Evolutionary conservation across 2,888 invertebrate species (phyloP).

Genomic region (Neria commutata): DNA sequence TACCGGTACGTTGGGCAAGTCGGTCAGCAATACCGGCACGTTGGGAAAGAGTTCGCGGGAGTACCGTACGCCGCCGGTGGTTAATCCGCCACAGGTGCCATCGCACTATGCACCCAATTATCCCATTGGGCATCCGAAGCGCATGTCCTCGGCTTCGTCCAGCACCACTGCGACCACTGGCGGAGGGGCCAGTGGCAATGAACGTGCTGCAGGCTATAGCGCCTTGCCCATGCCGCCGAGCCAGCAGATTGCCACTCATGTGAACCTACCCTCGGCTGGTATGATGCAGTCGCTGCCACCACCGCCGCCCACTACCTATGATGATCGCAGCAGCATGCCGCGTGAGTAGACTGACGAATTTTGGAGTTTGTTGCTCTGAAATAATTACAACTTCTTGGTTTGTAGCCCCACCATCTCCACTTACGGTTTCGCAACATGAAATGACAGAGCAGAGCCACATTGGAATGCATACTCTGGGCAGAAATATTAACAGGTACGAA

Average conservation of each 20-base stretch:
- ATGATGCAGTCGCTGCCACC: constrained; percentile 88
- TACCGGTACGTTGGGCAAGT: constrained; percentile 62
- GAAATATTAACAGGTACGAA: constrained; percentile 59
- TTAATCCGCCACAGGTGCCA: constrained; percentile 96
- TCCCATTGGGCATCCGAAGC: constrained; percentile 79
- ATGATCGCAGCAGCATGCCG: constrained; percentile 77
- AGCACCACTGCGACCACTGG: constrained; percentile 46
- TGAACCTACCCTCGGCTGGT: constrained; percentile 69
- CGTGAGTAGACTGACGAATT: constrained; percentile 67
- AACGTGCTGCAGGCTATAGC: constrained; percentile 82
- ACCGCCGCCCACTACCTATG: constrained; percentile 69
- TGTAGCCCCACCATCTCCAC: constrained; percentile 82
- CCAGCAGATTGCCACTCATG: constrained; percentile 64
- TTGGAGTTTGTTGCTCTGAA: not conserved
- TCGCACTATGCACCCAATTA: constrained; percentile 96
- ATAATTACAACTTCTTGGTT: constrained; percentile 9
- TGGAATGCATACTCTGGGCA: constrained; percentile 64
- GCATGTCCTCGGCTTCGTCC: constrained; percentile 61
- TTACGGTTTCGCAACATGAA: constrained; percentile 72
- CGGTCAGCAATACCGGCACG: constrained; percentile 64
- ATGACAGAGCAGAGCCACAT: constrained; percentile 63
- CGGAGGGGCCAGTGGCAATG: constrained; percentile 59
- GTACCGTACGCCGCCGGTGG: constrained; percentile 94
- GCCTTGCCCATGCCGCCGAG: constrained; percentile 74
- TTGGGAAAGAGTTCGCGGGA: constrained; percentile 78